Evolutionary conservation across 2,888 invertebrate species (phyloP), one percentile per base, ranked within the genome.

Genomic region (Ptilodon capucinus): DNA sequence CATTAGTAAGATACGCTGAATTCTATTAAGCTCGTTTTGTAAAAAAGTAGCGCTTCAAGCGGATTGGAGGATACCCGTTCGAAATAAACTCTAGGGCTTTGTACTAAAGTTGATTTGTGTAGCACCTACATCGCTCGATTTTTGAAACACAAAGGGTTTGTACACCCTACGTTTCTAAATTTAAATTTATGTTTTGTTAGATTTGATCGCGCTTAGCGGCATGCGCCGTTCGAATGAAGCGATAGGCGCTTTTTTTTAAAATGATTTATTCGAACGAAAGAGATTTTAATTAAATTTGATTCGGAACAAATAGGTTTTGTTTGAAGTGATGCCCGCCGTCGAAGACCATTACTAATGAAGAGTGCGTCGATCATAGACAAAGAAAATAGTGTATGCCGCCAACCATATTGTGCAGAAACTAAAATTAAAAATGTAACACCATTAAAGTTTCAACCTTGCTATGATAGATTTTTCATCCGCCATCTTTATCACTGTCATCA

Each of bases 111-210:
- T 52, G 35, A 40, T 49, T 48, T 53, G 49, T 54, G 40, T 45
- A 53, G 54, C 63, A 62, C 60, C 64, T 64, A 55, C 64, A 68
- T 60, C 66, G 74, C 72, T 76, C 72, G 64, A 79, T 69, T 69
- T 74, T 75, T 74, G 48, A 76, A 74, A 76, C 73, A 73, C 72
- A 71, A 73, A 80, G 81, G 83, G 78, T 76, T 71, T 68, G 25
- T 40, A 64, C 61, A 67, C 64, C 74, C 81, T 79, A 74, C 79
- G 79, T 78, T 88, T 86, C 81, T 84, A 89, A 91, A 89, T 91
- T 89, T 84, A 79, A 91, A 91, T 91, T 91, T 91, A 91, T 91
- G 91, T 89, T 84, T 85, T 81, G 83, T 79, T 81, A 91, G 91
- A 91, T 91, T 75, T 81, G 89, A 91, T 91, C 88, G 81, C 79